Percentiles rank a stretch among this genome's conserved stretches.
phyloP scores from a whole-genome alignment of 2,888 invertebrate species.

The Folsomia candida region DNA sequence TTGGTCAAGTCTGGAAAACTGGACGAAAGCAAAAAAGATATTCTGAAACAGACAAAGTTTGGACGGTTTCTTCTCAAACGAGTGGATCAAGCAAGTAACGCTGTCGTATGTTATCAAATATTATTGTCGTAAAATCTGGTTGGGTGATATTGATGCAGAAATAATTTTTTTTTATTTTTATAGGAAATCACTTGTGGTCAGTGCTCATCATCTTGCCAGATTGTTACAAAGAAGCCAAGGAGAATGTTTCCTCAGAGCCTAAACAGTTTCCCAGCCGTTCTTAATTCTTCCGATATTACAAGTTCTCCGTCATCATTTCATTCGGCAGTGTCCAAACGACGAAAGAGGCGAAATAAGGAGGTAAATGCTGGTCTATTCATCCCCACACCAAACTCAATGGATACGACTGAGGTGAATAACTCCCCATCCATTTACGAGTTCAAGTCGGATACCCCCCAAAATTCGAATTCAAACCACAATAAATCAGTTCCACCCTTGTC shows the following conservation, averaged over 20 bases:
- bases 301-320: not conserved
- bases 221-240: constrained; percentile 19
- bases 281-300: not conserved
- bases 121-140: too few relatives aligned
- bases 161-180: not conserved
- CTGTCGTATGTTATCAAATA: constrained; percentile 27
- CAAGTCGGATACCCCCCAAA: not conserved
- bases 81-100: constrained; percentile 21
- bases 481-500: not conserved
- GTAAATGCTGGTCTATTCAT: constrained; percentile 7
- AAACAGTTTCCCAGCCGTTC: not conserved
- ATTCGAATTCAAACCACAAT: too few relatives aligned
- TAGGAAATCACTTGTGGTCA: constrained; percentile 37
- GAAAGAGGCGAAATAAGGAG: constrained; percentile 4
- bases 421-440: not conserved
- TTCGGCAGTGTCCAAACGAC: not conserved
- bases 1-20: not conserved
- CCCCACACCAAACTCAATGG: not conserved
- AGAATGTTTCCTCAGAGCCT: not conserved
- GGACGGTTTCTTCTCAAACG: constrained; percentile 33
- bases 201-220: constrained; percentile 16
- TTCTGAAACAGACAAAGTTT: constrained; percentile 24
- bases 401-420: not conserved
- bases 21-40: not conserved
- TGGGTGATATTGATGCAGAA: not conserved